These are phyloP conservation scores for Drosophila ficusphila DNA, from an alignment of 1,140 invertebrate species.

Conservation along the genomic window DNA sequence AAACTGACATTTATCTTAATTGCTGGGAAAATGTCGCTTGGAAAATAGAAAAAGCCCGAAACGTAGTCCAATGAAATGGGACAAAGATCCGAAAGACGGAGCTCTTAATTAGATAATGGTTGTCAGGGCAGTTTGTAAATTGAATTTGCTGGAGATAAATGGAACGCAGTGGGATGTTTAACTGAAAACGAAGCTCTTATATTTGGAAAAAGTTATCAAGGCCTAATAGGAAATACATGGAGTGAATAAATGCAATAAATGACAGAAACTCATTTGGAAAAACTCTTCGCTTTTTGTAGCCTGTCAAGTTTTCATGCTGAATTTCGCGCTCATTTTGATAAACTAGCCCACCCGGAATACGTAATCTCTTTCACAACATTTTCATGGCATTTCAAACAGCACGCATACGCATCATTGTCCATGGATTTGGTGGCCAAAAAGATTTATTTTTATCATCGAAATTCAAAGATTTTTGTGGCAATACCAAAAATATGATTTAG, in stretches of 20 bases:
- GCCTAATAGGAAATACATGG: neutral
- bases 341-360: conserved; percentile 57
- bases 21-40: conserved; percentile 49
- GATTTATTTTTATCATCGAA: conserved; percentile 35
- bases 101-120: conserved; percentile 74
- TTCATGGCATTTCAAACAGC: conserved; percentile 50
- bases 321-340: conserved; percentile 23
- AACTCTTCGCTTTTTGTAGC: neutral
- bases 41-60: conserved; percentile 27
- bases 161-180: conserved; percentile 1
- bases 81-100: conserved; percentile 42
- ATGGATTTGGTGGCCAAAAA: conserved; percentile 24
- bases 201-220: neutral
- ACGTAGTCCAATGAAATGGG: conserved; percentile 20
- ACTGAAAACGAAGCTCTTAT: neutral
- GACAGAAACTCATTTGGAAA: too few species aligned
- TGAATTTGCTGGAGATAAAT: conserved; percentile 32
- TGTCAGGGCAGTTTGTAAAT: conserved; percentile 41
- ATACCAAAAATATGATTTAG: conserved; percentile 59
- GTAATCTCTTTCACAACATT: conserved; percentile 51
- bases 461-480: conserved; percentile 29
- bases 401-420: conserved; percentile 35
- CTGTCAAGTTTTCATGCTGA: neutral
- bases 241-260: neutral
- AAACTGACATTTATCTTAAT: conserved; percentile 80